A percentile compares a stretch with the other conserved stretches of the same genome.
phyloP scores from a whole-genome alignment of 2,113 vertebrate species.

The Mus pahari region DNA sequence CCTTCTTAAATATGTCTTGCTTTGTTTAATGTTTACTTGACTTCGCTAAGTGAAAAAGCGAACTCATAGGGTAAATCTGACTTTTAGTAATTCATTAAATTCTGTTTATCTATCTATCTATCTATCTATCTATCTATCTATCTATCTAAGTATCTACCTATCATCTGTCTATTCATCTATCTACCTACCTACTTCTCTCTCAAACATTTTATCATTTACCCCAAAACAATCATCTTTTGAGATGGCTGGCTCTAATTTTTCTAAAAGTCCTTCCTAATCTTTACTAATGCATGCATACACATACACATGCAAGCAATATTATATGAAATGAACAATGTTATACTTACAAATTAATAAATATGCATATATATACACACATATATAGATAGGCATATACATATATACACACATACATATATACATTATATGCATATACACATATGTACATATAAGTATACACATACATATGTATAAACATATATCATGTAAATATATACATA shows the following conservation, averaged over 20 bases:
- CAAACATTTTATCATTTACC: neutral
- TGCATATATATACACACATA: neutral
- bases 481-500: too few relatives aligned
- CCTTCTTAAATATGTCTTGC: neutral
- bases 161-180: neutral
- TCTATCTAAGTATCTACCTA: too few relatives aligned
- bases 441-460: too few relatives aligned
- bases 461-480: too few relatives aligned
- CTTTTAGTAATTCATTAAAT: neutral
- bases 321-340: neutral
- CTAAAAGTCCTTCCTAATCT: neutral
- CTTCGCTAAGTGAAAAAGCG: neutral
- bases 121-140: too few relatives aligned
- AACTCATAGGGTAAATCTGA: neutral
- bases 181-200: neutral
- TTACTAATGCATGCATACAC: neutral
- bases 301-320: neutral
- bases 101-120: too few relatives aligned
- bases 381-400: neutral
- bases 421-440: neutral
- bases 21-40: neutral
- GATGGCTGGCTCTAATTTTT: neutral
- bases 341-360: neutral
- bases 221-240: neutral
- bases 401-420: neutral